Evolutionary conservation across 2,888 invertebrate species (phyloP).

Genomic region (Keiferia lycopersicella): DNA sequence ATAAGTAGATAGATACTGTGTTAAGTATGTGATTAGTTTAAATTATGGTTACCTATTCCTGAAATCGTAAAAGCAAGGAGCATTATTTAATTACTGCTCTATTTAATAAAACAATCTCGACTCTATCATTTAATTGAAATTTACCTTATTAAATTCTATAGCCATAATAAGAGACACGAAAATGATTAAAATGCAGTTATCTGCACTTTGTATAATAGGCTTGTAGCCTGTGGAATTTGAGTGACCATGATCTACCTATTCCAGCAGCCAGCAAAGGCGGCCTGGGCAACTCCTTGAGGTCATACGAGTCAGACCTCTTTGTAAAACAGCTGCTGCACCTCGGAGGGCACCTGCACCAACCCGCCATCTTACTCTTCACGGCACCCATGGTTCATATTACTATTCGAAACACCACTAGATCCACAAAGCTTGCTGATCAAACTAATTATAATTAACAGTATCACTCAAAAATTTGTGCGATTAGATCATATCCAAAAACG

Average conservation of each 20-base stretch:
- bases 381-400: slow-evolving; percentile 57
- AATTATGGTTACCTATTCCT: too few species aligned
- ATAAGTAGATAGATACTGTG: too few species aligned
- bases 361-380: slow-evolving; percentile 60
- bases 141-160: too few species aligned
- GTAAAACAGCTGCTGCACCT: slow-evolving; percentile 57
- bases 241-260: slow-evolving; percentile 60
- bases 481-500: slow-evolving; percentile 56
- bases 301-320: slow-evolving; percentile 56
- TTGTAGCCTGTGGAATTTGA: not conserved
- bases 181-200: too few species aligned
- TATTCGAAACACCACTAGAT: slow-evolving; percentile 37
- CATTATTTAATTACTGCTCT: too few species aligned
- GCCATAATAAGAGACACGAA: too few species aligned
- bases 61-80: too few species aligned
- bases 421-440: slow-evolving; percentile 28
- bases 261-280: slow-evolving; percentile 59
- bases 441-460: slow-evolving; percentile 56
- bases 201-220: not conserved
- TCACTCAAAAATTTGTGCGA: slow-evolving; percentile 39
- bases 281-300: slow-evolving; percentile 65
- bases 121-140: too few species aligned
- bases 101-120: too few species aligned
- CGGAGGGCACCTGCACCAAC: slow-evolving; percentile 52
- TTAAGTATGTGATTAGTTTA: too few species aligned